These are phyloP conservation scores for Rotaria magnacalcarata DNA, from an alignment of 2,888 invertebrate species.

Conservation along the genomic window DNA sequence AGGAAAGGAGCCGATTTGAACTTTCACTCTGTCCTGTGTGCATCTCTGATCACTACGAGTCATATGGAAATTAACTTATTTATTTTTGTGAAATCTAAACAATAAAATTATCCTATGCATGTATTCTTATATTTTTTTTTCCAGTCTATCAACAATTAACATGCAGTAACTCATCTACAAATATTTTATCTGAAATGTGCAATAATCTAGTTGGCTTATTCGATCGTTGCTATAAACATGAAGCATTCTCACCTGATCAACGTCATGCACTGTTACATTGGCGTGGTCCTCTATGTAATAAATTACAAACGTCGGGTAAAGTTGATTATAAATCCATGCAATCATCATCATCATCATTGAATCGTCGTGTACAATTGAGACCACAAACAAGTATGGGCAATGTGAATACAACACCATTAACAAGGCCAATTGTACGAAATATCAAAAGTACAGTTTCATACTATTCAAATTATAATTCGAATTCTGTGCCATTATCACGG, in stretches of 20 bases:
- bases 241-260: not conserved
- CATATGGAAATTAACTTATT: too few species aligned
- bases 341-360: not conserved
- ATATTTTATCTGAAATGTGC: not conserved
- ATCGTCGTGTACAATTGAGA: not conserved
- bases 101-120: too few species aligned
- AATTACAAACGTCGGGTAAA: conserved; percentile 15
- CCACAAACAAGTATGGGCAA: conserved; percentile 6
- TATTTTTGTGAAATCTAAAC: too few species aligned
- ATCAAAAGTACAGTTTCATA: not conserved
- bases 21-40: too few species aligned
- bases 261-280: conserved; percentile 12
- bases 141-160: not conserved
- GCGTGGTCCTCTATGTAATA: conserved; percentile 2
- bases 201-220: conserved; percentile 20
- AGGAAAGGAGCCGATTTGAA: too few species aligned
- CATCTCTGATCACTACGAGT: too few species aligned
- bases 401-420: not conserved
- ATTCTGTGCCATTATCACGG: not conserved
- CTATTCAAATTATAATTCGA: not conserved
- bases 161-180: not conserved
- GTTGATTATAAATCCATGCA: not conserved
- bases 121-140: not conserved
- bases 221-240: conserved; percentile 29
- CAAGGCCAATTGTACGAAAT: not conserved